Conservation (phyloP, 2,797 vertebrate genomes). For the Enteromius viviparus region DNA sequence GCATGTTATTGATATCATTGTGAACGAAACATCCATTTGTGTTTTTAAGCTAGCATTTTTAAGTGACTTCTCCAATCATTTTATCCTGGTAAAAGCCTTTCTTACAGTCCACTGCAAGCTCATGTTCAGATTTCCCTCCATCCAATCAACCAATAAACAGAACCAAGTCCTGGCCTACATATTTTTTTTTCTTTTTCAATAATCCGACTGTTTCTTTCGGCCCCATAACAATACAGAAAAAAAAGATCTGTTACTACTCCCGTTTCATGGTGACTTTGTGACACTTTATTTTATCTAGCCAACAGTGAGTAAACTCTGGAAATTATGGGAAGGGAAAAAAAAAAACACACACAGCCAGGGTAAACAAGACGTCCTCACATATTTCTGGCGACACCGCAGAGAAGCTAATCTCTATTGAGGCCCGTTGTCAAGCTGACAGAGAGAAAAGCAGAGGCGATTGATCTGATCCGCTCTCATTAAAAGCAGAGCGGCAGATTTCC, state of each 20-base stretch:
- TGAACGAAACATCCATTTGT: background rate
- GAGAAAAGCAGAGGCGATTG: constrained; percentile 59
- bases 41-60: background rate
- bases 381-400: constrained; percentile 55
- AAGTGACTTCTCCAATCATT: background rate
- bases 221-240: background rate
- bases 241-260: background rate
- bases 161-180: background rate
- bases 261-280: background rate
- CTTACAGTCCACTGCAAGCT: background rate
- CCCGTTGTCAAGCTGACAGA: constrained; percentile 53
- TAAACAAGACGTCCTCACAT: constrained; percentile 65
- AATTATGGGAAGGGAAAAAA: background rate
- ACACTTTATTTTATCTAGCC: background rate
- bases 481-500: constrained; percentile 70
- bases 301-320: constrained; percentile 64
- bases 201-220: background rate
- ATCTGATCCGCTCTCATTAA: constrained; percentile 75
- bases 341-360: constrained; percentile 47
- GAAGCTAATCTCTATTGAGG: constrained; percentile 58
- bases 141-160: background rate
- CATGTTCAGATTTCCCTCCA: background rate
- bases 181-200: background rate
- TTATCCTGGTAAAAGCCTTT: background rate
- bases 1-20: constrained; percentile 3